phyloP scores from a whole-genome alignment of 2,888 invertebrate genomes.

The Pimpla rufipes region DNA sequence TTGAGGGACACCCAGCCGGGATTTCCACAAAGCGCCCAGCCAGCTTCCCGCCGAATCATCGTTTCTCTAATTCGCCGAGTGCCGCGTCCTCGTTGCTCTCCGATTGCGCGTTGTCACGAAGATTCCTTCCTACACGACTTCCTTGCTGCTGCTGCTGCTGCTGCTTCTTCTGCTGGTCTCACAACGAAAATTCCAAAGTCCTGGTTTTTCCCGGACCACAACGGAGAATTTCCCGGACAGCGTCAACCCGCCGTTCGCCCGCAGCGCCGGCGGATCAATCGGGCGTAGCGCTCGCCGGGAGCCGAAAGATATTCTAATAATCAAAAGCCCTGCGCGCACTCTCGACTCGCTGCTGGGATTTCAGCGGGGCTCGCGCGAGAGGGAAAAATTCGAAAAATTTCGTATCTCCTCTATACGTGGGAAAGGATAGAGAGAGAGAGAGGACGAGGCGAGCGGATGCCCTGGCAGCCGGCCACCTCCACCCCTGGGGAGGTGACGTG shows the following conservation, averaged over 20 bases:
- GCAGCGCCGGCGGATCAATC: not conserved
- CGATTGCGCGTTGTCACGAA: constrained; percentile 9
- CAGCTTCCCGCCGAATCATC: constrained; percentile 46
- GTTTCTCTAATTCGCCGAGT: constrained; percentile 53
- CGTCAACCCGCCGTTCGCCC: too few relatives aligned
- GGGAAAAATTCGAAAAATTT: constrained; percentile 14
- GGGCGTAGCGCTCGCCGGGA: not conserved
- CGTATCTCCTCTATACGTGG: constrained; percentile 8
- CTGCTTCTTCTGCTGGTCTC: not conserved
- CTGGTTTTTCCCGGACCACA: not conserved
- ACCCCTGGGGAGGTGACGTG: constrained; percentile 12
- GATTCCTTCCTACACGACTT: not conserved
- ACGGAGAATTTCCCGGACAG: constrained; percentile 18
- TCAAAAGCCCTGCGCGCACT: not conserved
- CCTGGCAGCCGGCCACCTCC: constrained; percentile 9
- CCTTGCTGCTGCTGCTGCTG: too few relatives aligned
- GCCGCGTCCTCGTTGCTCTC: not conserved
- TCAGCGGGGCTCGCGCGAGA: not conserved
- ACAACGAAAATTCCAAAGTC: constrained; percentile 19
- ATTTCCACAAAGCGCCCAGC: constrained; percentile 41
- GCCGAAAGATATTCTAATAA: constrained; percentile 15
- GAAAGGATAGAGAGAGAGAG: too few relatives aligned
- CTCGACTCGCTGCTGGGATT: not conserved
- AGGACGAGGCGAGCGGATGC: too few relatives aligned
- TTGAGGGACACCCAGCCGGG: not conserved